phyloP scores from a whole-genome alignment of 1,140 invertebrate genomes.

The Daktulosphaira vitifoliae region DNA sequence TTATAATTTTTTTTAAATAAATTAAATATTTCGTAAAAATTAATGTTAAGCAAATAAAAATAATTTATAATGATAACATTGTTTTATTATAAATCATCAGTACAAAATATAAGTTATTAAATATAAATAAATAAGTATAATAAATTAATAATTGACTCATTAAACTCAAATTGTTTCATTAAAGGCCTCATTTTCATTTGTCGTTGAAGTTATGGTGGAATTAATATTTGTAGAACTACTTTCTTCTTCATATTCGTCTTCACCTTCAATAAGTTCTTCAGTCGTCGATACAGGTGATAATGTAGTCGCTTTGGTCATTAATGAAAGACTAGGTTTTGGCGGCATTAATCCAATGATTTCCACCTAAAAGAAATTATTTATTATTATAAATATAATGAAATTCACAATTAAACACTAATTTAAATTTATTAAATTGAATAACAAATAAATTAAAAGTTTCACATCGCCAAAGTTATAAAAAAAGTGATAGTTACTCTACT shows the following conservation, averaged over 20 bases:
- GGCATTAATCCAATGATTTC: constrained; percentile 19
- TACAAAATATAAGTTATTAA: constrained; percentile 24
- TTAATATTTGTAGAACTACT: neutral
- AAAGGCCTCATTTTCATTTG: constrained; percentile 3
- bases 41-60: too few relatives aligned
- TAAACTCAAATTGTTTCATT: constrained; percentile 22
- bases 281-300: neutral
- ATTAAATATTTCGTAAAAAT: too few relatives aligned
- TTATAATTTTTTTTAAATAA: too few relatives aligned
- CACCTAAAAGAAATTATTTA: neutral
- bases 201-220: neutral
- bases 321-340: constrained; percentile 8
- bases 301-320: neutral
- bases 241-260: constrained; percentile 28
- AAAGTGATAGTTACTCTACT: too few relatives aligned
- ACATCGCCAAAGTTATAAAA: too few relatives aligned
- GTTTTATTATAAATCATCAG: too few relatives aligned
- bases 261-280: constrained; percentile 17
- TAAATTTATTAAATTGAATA: too few relatives aligned
- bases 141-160: too few relatives aligned
- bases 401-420: too few relatives aligned
- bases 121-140: constrained; percentile 24
- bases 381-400: too few relatives aligned
- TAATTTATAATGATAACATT: too few relatives aligned
- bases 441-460: too few relatives aligned